Evolutionary conservation across 2,888 invertebrate genomes (phyloP).

Genomic region (Conchocele bisecta): DNA sequence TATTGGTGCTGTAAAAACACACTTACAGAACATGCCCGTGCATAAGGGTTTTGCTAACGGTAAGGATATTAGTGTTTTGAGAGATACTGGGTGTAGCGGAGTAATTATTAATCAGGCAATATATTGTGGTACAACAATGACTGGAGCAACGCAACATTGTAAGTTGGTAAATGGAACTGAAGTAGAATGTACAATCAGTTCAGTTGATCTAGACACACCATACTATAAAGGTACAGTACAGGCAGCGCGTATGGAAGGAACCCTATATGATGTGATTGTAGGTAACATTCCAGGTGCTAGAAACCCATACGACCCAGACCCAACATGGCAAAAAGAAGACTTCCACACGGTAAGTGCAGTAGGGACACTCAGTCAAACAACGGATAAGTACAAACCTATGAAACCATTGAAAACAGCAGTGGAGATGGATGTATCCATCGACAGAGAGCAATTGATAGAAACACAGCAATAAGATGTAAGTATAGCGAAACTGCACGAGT

Average conservation of each 20-base stretch:
- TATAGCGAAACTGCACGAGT: too few species aligned
- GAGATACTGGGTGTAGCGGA: conserved; percentile 1
- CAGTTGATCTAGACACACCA: background rate
- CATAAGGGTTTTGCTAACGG: background rate
- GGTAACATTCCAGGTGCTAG: background rate
- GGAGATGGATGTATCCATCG: too few species aligned
- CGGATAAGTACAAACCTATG: too few species aligned
- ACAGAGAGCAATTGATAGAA: too few species aligned
- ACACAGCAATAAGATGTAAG: too few species aligned
- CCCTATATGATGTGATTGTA: background rate
- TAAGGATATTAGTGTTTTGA: background rate
- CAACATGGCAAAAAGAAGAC: too few species aligned
- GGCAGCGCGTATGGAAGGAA: background rate
- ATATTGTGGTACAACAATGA: background rate
- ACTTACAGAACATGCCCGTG: background rate
- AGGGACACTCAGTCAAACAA: too few species aligned
- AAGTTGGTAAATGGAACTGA: background rate
- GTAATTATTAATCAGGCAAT: background rate
- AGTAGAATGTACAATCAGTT: background rate
- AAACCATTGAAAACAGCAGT: too few species aligned
- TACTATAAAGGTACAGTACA: background rate
- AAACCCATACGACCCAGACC: too few species aligned
- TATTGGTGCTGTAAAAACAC: too few species aligned
- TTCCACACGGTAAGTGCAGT: too few species aligned
- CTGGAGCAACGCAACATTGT: background rate